These are phyloP conservation scores for Pseudoips prasinana DNA, from an alignment of 2,888 invertebrate species.

Conservation along the genomic window DNA sequence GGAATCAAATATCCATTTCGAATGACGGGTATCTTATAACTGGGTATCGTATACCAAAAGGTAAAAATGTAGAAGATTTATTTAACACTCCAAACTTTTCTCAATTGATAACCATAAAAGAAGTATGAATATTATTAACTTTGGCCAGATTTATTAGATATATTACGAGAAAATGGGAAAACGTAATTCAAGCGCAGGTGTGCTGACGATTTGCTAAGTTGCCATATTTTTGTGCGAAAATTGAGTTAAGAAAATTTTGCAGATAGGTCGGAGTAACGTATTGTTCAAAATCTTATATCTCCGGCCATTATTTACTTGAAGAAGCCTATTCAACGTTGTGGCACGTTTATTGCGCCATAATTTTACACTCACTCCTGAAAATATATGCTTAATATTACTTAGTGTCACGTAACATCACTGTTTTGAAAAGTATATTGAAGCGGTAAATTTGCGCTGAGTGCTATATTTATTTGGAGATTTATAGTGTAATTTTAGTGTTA, in stretches of 20 bases:
- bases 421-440: slow-evolving; percentile 5
- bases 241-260: slow-evolving; percentile 47
- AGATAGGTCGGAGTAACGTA: slow-evolving; percentile 30
- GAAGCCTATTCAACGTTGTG: slow-evolving; percentile 23
- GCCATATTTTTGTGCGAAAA: slow-evolving; percentile 72
- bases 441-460: background rate
- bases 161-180: slow-evolving; percentile 71
- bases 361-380: slow-evolving; percentile 22
- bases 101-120: slow-evolving; percentile 47
- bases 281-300: slow-evolving; percentile 36
- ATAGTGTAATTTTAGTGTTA: too few species aligned
- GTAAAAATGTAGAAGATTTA: slow-evolving; percentile 12
- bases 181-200: slow-evolving; percentile 78
- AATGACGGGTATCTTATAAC: too few species aligned
- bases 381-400: slow-evolving; percentile 22
- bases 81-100: slow-evolving; percentile 31
- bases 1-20: too few species aligned
- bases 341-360: slow-evolving; percentile 33
- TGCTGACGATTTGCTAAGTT: slow-evolving; percentile 77
- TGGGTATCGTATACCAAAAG: too few species aligned
- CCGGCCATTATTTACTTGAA: slow-evolving; percentile 29
- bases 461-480: background rate
- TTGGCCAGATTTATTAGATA: slow-evolving; percentile 70
- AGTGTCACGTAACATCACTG: slow-evolving; percentile 9
- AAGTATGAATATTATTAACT: slow-evolving; percentile 64